A percentile compares a stretch with the other conserved stretches of the same genome.
phyloP scores from a whole-genome alignment of 2,113 vertebrate genomes.

The Garra rufa region DNA sequence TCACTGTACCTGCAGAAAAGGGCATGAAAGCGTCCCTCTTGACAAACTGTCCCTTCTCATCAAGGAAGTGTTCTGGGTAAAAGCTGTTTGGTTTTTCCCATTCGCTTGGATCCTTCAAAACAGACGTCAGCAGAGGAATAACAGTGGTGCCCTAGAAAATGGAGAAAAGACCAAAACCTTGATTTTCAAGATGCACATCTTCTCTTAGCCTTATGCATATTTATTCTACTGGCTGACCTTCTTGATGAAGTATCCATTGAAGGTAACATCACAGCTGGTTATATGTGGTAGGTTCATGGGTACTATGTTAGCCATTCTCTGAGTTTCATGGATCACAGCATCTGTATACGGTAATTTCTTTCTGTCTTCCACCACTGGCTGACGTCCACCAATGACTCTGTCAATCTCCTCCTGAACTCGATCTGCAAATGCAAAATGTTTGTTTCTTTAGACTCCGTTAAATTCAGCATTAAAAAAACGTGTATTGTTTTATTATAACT shows the following conservation, averaged over 20 bases:
- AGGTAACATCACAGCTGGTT: conserved; percentile 23
- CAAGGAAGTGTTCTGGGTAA: conserved; percentile 72
- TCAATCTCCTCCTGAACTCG: conserved; percentile 70
- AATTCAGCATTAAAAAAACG: neutral
- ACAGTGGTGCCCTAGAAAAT: neutral
- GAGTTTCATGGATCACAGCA: conserved; percentile 72
- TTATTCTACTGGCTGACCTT: conserved; percentile 23
- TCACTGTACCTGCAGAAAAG: conserved; percentile 71
- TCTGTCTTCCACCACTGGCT: conserved; percentile 61
- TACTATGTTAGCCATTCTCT: conserved; percentile 64
- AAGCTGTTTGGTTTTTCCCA: conserved; percentile 71
- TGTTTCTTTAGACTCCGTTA: too few relatives aligned
- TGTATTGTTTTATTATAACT: neutral
- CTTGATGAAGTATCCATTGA: conserved; percentile 37
- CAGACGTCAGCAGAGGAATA: conserved; percentile 68
- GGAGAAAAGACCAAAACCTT: neutral
- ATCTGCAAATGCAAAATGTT: conserved; percentile 50
- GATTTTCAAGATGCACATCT: neutral
- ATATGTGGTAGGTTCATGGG: conserved; percentile 33
- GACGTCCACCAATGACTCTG: conserved; percentile 61
- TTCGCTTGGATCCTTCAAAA: conserved; percentile 69
- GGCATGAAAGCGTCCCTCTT: conserved; percentile 70
- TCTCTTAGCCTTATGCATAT: neutral
- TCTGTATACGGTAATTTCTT: conserved; percentile 66
- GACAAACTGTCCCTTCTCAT: conserved; percentile 64